phyloP scores from a whole-genome alignment of 2,797 vertebrate genomes.

The Numenius phaeopus region DNA sequence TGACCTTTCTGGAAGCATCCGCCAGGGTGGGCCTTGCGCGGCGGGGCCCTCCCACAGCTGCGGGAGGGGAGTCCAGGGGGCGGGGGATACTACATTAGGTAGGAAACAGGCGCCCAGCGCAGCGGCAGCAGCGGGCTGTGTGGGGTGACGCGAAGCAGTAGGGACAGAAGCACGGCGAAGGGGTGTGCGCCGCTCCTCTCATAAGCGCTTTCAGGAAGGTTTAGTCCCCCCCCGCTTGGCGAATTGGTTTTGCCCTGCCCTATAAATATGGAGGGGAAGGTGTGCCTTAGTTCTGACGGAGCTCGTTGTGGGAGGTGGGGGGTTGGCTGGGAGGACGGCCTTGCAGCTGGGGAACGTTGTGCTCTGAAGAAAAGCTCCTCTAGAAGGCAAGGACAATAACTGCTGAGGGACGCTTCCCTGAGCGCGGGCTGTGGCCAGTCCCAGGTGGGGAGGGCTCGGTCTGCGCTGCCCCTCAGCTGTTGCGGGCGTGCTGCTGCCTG shows the following conservation, averaged over 20 bases:
- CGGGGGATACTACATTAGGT: accelerated
- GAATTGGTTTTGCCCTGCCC: background rate
- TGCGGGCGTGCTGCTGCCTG: accelerated
- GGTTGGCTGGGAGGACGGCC: accelerated
- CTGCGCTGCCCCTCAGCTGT: no score
- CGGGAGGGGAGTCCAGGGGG: accelerated
- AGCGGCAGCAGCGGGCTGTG: accelerated
- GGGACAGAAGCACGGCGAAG: accelerated
- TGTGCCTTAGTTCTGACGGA: accelerated
- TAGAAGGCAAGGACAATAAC: accelerated
- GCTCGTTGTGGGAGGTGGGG: accelerated
- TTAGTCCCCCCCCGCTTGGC: accelerated
- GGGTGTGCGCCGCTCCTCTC: accelerated
- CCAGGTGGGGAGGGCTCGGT: accelerated
- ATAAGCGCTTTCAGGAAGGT: background rate
- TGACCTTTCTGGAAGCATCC: slow-evolving; percentile 53
- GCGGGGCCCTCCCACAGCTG: accelerated
- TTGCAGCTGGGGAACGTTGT: accelerated
- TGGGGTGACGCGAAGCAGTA: accelerated
- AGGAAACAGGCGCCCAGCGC: accelerated
- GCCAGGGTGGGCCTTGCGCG: background rate
- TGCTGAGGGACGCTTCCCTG: accelerated
- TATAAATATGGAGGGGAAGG: accelerated
- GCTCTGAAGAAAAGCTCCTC: accelerated
- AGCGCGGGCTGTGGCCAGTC: accelerated